These are phyloP conservation scores for Eulimnadia texana DNA, from an alignment of 1,140 invertebrate species.

Conservation along the genomic window DNA sequence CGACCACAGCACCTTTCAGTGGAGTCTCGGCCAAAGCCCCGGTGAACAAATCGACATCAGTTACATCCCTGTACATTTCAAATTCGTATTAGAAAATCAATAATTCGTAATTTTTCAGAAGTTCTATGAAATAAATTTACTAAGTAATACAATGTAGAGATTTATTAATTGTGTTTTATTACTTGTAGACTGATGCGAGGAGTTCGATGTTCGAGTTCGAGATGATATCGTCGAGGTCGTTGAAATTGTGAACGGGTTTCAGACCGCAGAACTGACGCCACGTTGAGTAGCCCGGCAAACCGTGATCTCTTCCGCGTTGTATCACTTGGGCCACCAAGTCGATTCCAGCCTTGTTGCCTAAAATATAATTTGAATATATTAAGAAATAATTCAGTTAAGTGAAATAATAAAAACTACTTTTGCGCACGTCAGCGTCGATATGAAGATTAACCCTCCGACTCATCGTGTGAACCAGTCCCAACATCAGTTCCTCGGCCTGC, in stretches of 20 bases:
- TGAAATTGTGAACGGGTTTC: slow-evolving; percentile 31
- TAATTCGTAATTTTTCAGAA: neutral
- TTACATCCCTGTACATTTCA: slow-evolving; percentile 24
- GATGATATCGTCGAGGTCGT: slow-evolving; percentile 34
- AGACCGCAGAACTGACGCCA: slow-evolving; percentile 40
- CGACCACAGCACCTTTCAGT: slow-evolving; percentile 32
- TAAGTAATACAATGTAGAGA: neutral
- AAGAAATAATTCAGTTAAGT: neutral
- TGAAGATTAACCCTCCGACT: slow-evolving; percentile 9
- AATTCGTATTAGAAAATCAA: neutral
- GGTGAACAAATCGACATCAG: slow-evolving; percentile 40
- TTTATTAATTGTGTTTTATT: slow-evolving; percentile 1
- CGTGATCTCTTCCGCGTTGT: slow-evolving; percentile 49
- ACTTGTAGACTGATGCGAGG: slow-evolving; percentile 26
- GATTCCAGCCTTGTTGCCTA: slow-evolving; percentile 16
- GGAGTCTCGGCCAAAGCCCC: slow-evolving; percentile 37
- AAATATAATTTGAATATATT: slow-evolving; percentile 9
- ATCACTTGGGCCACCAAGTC: slow-evolving; percentile 47
- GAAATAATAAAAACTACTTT: neutral
- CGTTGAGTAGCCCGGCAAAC: slow-evolving; percentile 38
- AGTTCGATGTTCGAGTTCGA: slow-evolving; percentile 22
- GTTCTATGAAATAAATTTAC: too few species aligned
- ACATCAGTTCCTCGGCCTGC: slow-evolving; percentile 16
- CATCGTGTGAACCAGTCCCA: slow-evolving; percentile 14
- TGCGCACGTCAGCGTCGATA: slow-evolving; percentile 5